Conservation (phyloP, 2,797 vertebrate genomes). For the Delichon dasypus region DNA sequence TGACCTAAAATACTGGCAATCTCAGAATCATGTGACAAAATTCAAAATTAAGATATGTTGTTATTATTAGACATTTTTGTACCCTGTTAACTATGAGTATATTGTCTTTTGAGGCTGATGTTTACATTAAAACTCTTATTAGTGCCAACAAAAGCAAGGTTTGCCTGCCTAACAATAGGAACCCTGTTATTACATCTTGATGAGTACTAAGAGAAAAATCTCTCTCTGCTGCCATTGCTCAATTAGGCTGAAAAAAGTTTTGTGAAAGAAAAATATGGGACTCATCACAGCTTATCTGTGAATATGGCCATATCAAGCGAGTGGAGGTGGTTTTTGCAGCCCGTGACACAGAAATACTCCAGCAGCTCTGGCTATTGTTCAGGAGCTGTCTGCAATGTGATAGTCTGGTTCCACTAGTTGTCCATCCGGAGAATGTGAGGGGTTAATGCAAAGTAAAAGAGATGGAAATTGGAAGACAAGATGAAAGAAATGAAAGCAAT, state of each 20-base stretch:
- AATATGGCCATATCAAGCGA: not conserved
- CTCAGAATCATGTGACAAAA: not conserved
- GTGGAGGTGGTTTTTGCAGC: not conserved
- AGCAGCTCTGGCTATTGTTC: not conserved
- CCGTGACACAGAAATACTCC: not conserved
- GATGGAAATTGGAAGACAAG: not conserved
- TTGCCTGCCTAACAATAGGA: conserved; percentile 35
- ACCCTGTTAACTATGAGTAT: not conserved
- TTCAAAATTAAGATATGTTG: not conserved
- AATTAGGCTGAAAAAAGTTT: not conserved
- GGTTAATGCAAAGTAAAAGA: conserved; percentile 20
- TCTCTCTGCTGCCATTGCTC: conserved; percentile 44
- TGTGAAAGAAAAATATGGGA: not conserved
- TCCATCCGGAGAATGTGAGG: not conserved
- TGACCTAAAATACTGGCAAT: not conserved
- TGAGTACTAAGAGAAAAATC: conserved; percentile 34
- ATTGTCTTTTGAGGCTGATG: not conserved
- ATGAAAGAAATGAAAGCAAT: conserved; percentile 54
- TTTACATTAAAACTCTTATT: conserved; percentile 16
- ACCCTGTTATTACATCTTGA: conserved; percentile 47
- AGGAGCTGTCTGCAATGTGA: fast-evolving
- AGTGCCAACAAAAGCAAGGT: conserved; percentile 37
- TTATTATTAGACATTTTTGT: conserved; percentile 25
- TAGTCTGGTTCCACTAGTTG: not conserved
- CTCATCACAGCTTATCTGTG: not conserved